These are phyloP conservation scores for Amphipoea lucens DNA, from an alignment of 2,888 invertebrate species.

Conservation along the genomic window DNA sequence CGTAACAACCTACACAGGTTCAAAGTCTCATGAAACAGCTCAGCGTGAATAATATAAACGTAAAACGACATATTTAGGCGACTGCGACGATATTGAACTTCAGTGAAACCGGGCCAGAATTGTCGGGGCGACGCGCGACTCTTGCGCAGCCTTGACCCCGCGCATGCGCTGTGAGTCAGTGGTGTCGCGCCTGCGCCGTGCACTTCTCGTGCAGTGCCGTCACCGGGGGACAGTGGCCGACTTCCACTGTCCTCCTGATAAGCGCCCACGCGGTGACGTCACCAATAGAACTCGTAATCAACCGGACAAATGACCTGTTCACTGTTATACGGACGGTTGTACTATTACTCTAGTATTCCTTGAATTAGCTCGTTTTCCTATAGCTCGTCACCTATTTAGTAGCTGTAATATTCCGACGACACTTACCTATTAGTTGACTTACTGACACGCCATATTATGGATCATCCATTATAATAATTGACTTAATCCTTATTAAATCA, in stretches of 20 bases:
- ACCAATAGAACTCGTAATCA: constrained; percentile 47
- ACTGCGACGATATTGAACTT: constrained; percentile 78
- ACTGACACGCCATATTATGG: neutral
- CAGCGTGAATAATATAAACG: constrained; percentile 47
- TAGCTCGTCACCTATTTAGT: neutral
- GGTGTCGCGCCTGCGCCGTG: constrained; percentile 69
- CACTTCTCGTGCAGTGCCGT: constrained; percentile 60
- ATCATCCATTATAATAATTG: neutral
- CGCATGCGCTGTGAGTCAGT: constrained; percentile 76
- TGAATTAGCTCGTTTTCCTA: constrained; percentile 43
- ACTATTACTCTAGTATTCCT: constrained; percentile 41
- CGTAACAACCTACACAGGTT: constrained; percentile 26
- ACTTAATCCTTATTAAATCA: neutral
- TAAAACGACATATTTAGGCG: constrained; percentile 65
- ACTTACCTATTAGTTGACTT: neutral
- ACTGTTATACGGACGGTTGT: constrained; percentile 20
- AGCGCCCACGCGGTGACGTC: constrained; percentile 62
- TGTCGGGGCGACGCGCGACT: constrained; percentile 72
- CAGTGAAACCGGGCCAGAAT: constrained; percentile 80
- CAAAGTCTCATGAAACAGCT: constrained; percentile 35
- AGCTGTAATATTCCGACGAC: neutral
- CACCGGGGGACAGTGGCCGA: constrained; percentile 52
- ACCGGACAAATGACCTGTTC: constrained; percentile 43
- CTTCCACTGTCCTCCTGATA: constrained; percentile 61
- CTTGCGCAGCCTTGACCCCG: constrained; percentile 81